Base-by-base conservation (phyloP, 2,113 vertebrate genomes). In the Ia io region DNA sequence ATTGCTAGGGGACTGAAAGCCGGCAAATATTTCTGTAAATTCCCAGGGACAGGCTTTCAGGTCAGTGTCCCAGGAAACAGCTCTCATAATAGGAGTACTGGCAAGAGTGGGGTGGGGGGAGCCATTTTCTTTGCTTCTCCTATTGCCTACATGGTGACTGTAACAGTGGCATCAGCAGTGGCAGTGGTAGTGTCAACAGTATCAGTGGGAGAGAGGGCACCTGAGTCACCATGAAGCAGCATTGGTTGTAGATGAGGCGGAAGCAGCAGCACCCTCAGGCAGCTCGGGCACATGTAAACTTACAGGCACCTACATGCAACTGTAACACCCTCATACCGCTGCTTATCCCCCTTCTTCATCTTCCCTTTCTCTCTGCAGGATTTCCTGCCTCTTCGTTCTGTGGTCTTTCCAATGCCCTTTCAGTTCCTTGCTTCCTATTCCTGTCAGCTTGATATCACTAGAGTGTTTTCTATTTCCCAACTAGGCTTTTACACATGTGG, bases 251-350 rank as follows among this genome's bases (percentile, higher is more conserved):
- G 12, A 37, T 82, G 4, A 18, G 2, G 1, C 8, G 11, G n/a
- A 44, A 30, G 22, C 8, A 32, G 30, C 8, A 32, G 3, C 25
- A 7, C 20, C 47, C 51, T 35, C 12, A 32, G 25, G 42, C 35
- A 3, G 11, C 5, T 8, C n/a, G 44, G 3, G 22, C 30, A 17
- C 3, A 0, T 32, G 2, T 5, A 30, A 53, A 42, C 28, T 51
- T 16, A 9, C 1, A 32, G 49, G 32, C 16, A 25, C 17, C 2
- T 4, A 2, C 6, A 1, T 30, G 7, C 2, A 6, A 59, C 18
- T 28, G 0, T 7, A 11, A 17, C 3, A 23, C 8, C 40, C 12
- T 28, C 23, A 12, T 11, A 30, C 13, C 6, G 28, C 20, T 35
- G 35, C 20, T 78, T 53, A 22, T 9, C 51, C 8, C 4, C 20